Conservation (phyloP, 2,888 invertebrate genomes). For the Nemapogon koenigi region DNA sequence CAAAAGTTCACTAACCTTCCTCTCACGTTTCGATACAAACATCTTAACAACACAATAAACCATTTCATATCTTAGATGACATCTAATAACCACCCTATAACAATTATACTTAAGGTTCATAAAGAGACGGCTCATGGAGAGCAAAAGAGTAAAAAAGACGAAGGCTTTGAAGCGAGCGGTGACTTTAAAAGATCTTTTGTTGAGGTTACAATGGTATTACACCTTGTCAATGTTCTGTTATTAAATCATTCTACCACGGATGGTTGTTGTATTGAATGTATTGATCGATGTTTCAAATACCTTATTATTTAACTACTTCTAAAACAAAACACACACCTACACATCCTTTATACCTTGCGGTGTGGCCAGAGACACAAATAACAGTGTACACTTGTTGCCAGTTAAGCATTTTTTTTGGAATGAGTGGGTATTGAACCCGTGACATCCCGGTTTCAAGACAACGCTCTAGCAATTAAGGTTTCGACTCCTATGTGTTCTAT, state of each 20-base stretch:
- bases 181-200: constrained; percentile 34
- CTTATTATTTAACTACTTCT: too few relatives aligned
- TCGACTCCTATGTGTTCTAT: too few relatives aligned
- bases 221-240: background rate
- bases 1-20: constrained; percentile 37
- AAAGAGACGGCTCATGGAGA: constrained; percentile 38
- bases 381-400: too few relatives aligned
- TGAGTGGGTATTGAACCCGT: background rate
- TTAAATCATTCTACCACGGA: background rate
- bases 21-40: constrained; percentile 44
- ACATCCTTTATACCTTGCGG: too few relatives aligned
- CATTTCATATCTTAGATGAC: constrained; percentile 51
- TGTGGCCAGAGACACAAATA: too few relatives aligned
- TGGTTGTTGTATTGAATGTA: background rate
- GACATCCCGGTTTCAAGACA: background rate
- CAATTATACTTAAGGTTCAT: constrained; percentile 35
- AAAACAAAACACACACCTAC: too few relatives aligned
- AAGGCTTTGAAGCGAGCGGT: constrained; percentile 11
- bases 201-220: constrained; percentile 21
- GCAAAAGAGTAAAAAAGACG: constrained; percentile 26
- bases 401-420: background rate
- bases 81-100: constrained; percentile 40
- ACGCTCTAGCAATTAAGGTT: too few relatives aligned
- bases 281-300: too few relatives aligned
- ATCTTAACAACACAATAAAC: constrained; percentile 34